Evolutionary conservation across 1,140 invertebrate species (phyloP).

Genomic region (Aethina tumida): DNA sequence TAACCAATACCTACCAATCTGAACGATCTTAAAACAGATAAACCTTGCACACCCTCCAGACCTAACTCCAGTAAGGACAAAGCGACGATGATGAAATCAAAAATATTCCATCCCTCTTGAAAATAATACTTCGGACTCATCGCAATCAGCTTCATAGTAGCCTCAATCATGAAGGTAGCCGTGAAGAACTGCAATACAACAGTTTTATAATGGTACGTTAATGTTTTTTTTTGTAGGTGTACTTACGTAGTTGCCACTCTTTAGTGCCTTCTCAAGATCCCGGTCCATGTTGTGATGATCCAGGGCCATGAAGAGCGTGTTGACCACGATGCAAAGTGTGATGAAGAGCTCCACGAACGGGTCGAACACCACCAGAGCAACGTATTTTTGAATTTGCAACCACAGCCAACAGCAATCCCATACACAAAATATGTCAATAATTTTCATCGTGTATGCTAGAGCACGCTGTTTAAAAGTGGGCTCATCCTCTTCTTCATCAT

Average conservation of each 20-base stretch:
- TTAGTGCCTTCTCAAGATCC: slow-evolving; percentile 73
- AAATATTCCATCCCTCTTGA: slow-evolving; percentile 98
- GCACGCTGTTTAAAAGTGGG: slow-evolving; percentile 80
- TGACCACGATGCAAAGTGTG: slow-evolving; percentile 94
- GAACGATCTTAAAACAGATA: slow-evolving; percentile 95
- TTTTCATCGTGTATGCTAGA: slow-evolving; percentile 60
- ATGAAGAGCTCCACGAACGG: slow-evolving; percentile 98
- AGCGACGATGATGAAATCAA: slow-evolving; percentile 96
- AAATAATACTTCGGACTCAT: slow-evolving; percentile 97
- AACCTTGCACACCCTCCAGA: slow-evolving; percentile 85
- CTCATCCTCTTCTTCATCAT: slow-evolving; percentile 79
- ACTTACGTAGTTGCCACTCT: slow-evolving; percentile 92
- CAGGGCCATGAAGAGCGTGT: slow-evolving; percentile 96
- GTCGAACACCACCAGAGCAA: slow-evolving; percentile 90
- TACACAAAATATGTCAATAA: slow-evolving; percentile 88
- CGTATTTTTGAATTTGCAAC: slow-evolving; percentile 81
- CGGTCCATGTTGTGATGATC: slow-evolving; percentile 92
- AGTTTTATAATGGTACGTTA: slow-evolving; percentile 1
- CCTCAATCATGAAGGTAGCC: slow-evolving; percentile 94
- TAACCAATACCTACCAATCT: slow-evolving; percentile 77
- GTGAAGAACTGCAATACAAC: slow-evolving; percentile 81
- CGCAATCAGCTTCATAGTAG: slow-evolving; percentile 88
- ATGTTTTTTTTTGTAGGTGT: slow-evolving; percentile 4
- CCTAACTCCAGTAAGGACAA: slow-evolving; percentile 89
- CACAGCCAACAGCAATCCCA: slow-evolving; percentile 94